phyloP scores from a whole-genome alignment of 2,888 invertebrate genomes.

The Meganola albula region DNA sequence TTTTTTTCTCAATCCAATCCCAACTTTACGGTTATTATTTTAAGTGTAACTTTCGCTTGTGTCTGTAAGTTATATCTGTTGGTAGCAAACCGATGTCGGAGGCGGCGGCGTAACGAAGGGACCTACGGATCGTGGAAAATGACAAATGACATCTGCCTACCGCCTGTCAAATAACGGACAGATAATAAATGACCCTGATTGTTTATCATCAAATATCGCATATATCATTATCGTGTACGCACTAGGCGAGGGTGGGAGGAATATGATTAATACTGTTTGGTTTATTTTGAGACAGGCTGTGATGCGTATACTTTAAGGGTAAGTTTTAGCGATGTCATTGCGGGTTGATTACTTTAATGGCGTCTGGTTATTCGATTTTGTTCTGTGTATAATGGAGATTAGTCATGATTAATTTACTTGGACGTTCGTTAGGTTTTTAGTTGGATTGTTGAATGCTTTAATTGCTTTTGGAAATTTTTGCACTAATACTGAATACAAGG shows the following conservation, averaged over 20 bases:
- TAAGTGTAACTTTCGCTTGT: slow-evolving; percentile 37
- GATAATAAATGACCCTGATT: slow-evolving; percentile 82
- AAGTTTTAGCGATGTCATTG: slow-evolving; percentile 60
- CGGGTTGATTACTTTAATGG: slow-evolving; percentile 53
- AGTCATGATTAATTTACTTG: slow-evolving; percentile 25
- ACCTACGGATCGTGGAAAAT: slow-evolving; percentile 77
- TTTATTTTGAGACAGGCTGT: slow-evolving; percentile 64
- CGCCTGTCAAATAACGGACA: slow-evolving; percentile 82
- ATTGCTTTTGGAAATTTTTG: too few species aligned
- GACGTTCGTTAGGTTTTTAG: slow-evolving; percentile 6
- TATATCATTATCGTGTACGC: slow-evolving; percentile 77
- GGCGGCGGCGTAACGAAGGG: slow-evolving; percentile 77
- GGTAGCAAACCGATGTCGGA: slow-evolving; percentile 66
- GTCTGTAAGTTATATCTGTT: slow-evolving; percentile 50
- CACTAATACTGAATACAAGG: too few species aligned
- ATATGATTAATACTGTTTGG: slow-evolving; percentile 76
- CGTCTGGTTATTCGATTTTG: slow-evolving; percentile 38
- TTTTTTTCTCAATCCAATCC: slow-evolving; percentile 41
- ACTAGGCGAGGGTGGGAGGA: slow-evolving; percentile 50
- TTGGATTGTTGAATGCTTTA: too few species aligned
- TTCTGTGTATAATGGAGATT: slow-evolving; percentile 28
- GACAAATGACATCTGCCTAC: slow-evolving; percentile 84
- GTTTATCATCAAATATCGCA: slow-evolving; percentile 80
- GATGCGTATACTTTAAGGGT: slow-evolving; percentile 66
- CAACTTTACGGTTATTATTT: slow-evolving; percentile 25